Evolutionary conservation across 2,113 vertebrate species (phyloP).

Genomic region (Zeus faber): DNA sequence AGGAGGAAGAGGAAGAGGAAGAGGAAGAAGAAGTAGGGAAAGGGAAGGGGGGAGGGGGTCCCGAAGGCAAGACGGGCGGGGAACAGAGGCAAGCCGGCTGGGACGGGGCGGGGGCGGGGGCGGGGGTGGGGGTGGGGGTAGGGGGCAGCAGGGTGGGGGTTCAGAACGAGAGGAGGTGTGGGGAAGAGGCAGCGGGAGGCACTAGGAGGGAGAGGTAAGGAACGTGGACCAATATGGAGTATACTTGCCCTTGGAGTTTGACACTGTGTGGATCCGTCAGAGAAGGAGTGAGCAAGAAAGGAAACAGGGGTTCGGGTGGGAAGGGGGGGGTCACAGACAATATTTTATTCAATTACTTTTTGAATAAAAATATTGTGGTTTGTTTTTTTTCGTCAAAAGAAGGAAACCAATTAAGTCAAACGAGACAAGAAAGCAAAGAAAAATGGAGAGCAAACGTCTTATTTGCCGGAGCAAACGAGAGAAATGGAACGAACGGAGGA

Average conservation of each 20-base stretch:
- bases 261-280: slow-evolving; percentile 99
- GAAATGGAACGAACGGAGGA: slow-evolving; percentile 67
- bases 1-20: slow-evolving; percentile 56
- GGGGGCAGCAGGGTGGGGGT: slow-evolving; percentile 63
- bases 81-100: slow-evolving; percentile 79
- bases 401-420: slow-evolving; percentile 8
- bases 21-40: slow-evolving; percentile 61
- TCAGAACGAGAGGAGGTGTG: slow-evolving; percentile 66
- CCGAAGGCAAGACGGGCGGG: slow-evolving; percentile 72
- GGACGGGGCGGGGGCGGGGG: slow-evolving; percentile 75
- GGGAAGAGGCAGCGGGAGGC: slow-evolving; percentile 70
- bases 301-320: slow-evolving; percentile 90
- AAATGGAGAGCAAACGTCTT: slow-evolving; percentile 62
- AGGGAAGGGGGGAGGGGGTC: slow-evolving; percentile 66
- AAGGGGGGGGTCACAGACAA: slow-evolving; percentile 97
- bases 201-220: slow-evolving; percentile 74
- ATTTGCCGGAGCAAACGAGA: slow-evolving; percentile 59
- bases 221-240: slow-evolving; percentile 97
- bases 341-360: slow-evolving; percentile 99
- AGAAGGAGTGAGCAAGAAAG: slow-evolving; percentile 99
- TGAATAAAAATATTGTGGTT: slow-evolving; percentile 99
- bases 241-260: slow-evolving; percentile 98
- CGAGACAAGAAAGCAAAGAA: slow-evolving; percentile 68
- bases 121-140: slow-evolving; percentile 77
- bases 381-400: slow-evolving; percentile 87